Percentiles rank a stretch among this genome's conserved stretches.
Conservation (phyloP, 2,888 invertebrate species). For the Phlogophora meticulosa region DNA sequence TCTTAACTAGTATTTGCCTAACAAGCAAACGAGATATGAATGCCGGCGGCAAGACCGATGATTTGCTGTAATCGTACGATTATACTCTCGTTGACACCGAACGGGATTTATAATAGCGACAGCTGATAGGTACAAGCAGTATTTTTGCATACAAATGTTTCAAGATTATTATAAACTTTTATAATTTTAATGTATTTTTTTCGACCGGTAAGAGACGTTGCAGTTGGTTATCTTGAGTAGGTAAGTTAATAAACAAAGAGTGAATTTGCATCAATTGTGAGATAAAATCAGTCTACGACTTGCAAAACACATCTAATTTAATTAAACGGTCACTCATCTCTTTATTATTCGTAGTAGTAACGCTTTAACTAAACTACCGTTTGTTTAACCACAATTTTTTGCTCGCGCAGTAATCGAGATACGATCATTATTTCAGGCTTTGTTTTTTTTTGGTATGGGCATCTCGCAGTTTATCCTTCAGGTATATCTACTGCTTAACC, state of each 20-base stretch:
- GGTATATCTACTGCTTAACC: no score
- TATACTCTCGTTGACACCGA: conserved; percentile 23
- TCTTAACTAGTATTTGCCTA: conserved; percentile 29
- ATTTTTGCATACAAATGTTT: conserved; percentile 23
- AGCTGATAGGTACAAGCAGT: conserved; percentile 28
- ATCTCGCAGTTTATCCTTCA: no score
- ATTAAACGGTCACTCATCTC: neutral
- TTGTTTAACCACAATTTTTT: no score
- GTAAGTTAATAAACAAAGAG: neutral
- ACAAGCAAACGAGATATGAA: conserved; percentile 23
- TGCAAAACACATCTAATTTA: neutral
- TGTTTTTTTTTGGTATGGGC: no score
- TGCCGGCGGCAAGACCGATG: conserved; percentile 23
- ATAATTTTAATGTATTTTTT: conserved; percentile 23
- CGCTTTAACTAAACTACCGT: neutral
- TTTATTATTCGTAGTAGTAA: no score
- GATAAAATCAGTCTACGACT: neutral
- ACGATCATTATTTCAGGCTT: no score
- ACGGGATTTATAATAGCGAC: conserved; percentile 52
- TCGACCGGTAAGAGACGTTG: neutral
- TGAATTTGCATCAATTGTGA: neutral
- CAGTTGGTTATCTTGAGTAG: neutral
- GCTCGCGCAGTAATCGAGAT: no score
- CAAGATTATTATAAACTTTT: neutral
- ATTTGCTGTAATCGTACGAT: conserved; percentile 44